These are phyloP conservation scores for Hydraecia micacea DNA, from an alignment of 2,888 invertebrate genomes.

Conservation along the genomic window DNA sequence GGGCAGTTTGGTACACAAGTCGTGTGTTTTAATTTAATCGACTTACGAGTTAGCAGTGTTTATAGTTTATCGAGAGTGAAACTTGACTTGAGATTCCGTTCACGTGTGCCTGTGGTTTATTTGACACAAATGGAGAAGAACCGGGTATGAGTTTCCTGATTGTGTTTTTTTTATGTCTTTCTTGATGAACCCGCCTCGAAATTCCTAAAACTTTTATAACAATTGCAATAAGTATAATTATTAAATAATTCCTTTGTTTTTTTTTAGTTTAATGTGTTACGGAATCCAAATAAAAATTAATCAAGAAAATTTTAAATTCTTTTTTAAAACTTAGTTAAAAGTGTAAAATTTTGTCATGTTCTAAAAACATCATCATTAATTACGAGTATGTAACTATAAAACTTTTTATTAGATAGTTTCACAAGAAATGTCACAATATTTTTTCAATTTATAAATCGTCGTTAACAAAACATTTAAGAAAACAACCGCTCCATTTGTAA, in stretches of 20 bases:
- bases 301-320: background rate
- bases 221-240: background rate
- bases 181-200: background rate
- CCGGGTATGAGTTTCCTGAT: conserved; percentile 19
- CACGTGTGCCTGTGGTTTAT: conserved; percentile 17
- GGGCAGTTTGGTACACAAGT: conserved; percentile 38
- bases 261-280: background rate
- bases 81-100: conserved; percentile 34
- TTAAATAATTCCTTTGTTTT: background rate
- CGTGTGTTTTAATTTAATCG: conserved; percentile 32
- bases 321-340: background rate
- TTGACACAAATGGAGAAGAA: conserved; percentile 29
- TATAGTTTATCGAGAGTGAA: conserved; percentile 56
- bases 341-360: conserved; percentile 9
- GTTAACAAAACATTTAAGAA: no score
- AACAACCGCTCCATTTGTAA: background rate
- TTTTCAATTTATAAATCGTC: background rate
- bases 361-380: conserved; percentile 1
- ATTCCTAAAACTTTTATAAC: background rate
- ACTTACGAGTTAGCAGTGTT: conserved; percentile 11
- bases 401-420: conserved; percentile 16
- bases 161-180: background rate
- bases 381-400: no score
- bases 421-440: background rate
- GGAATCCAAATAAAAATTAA: background rate